A percentile compares a stretch with the other conserved stretches of the same genome.
phyloP scores from a whole-genome alignment of 2,888 invertebrate genomes.

The Thereva unica region DNA sequence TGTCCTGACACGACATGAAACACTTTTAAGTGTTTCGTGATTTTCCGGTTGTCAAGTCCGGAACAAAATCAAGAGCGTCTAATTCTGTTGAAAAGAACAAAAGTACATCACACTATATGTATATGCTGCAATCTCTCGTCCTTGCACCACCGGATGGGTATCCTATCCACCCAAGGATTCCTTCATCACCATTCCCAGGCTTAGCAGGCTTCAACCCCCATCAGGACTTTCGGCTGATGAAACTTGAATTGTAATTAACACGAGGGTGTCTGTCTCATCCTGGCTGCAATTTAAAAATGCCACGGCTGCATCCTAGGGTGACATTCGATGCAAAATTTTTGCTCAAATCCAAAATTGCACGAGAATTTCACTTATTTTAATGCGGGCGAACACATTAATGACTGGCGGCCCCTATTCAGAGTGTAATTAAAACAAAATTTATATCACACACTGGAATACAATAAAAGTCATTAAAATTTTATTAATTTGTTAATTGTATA shows the following conservation, averaged over 20 bases:
- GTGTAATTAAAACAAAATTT: slow-evolving; percentile 34
- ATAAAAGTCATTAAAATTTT: slow-evolving; percentile 30
- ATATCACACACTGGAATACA: slow-evolving; percentile 24
- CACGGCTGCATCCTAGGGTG: too few relatives aligned
- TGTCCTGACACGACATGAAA: slow-evolving; percentile 17
- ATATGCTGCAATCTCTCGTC: too few relatives aligned
- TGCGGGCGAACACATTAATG: slow-evolving; percentile 9
- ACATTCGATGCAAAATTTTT: too few relatives aligned
- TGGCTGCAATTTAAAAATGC: too few relatives aligned
- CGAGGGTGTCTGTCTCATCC: too few relatives aligned
- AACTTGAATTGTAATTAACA: too few relatives aligned
- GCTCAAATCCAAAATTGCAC: slow-evolving; percentile 3
- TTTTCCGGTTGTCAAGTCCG: slow-evolving; percentile 26
- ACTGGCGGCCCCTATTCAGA: slow-evolving; percentile 17
- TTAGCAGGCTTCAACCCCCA: too few relatives aligned
- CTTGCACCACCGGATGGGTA: too few relatives aligned
- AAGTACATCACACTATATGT: not conserved
- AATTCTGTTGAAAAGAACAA: not conserved
- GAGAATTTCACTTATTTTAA: slow-evolving; percentile 25
- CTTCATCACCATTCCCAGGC: too few relatives aligned
- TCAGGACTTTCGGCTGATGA: too few relatives aligned
- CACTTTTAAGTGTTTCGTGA: slow-evolving; percentile 31
- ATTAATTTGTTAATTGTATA: slow-evolving; percentile 36
- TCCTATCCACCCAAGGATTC: too few relatives aligned
- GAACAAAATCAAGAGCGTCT: not conserved